Conservation (phyloP, 2,113 vertebrate species). For the Laterallus jamaicensis region DNA sequence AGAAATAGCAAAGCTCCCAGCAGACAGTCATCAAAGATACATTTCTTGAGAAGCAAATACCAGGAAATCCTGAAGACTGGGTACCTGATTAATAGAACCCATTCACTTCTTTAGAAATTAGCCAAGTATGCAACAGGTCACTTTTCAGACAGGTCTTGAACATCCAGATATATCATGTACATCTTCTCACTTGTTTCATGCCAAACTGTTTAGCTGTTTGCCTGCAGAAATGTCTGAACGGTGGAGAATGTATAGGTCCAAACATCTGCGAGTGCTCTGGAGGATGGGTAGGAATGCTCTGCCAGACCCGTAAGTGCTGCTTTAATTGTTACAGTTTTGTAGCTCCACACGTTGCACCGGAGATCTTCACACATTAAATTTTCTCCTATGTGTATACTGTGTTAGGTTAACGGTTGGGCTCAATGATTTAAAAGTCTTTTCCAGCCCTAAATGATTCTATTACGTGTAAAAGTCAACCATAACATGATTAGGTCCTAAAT, state of each 20-base stretch:
- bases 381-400: not conserved
- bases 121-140: not conserved
- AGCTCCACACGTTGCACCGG: fast-evolving
- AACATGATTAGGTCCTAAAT: not conserved
- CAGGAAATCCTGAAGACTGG: not conserved
- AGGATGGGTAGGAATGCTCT: constrained; percentile 73
- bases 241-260: constrained; percentile 73
- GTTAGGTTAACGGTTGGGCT: not conserved
- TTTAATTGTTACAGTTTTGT: not conserved
- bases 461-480: not conserved
- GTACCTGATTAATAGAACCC: not conserved
- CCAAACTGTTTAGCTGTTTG: constrained; percentile 69
- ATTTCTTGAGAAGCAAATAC: constrained; percentile 3
- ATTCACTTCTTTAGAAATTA: constrained; percentile 3
- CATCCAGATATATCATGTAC: not conserved
- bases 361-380: fast-evolving
- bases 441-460: not conserved
- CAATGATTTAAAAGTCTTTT: not conserved
- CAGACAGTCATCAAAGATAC: not conserved
- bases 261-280: constrained; percentile 66
- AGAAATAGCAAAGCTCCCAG: not conserved
- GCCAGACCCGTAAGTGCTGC: constrained; percentile 80
- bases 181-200: not conserved
- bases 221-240: constrained; percentile 76
- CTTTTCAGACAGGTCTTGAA: not conserved